A percentile compares a stretch with the other conserved stretches of the same genome.
phyloP scores from a whole-genome alignment of 2,797 vertebrate genomes.

The Girardinus metallicus region DNA sequence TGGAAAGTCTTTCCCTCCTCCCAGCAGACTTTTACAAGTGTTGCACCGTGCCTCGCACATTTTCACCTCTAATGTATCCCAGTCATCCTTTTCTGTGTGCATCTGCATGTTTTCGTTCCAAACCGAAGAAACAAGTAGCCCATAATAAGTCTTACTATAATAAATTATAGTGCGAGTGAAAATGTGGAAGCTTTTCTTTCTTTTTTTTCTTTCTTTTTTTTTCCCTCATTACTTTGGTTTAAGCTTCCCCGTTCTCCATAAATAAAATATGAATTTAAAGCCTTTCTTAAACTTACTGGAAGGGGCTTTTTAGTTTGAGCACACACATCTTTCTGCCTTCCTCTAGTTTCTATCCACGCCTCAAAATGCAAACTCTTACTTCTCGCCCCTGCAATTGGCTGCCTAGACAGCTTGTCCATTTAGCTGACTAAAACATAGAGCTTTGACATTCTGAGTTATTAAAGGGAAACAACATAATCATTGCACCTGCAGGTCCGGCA shows the following conservation, averaged over 20 bases:
- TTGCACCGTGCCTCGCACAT: constrained; percentile 29
- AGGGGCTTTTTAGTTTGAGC: neutral
- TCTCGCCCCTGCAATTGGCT: constrained; percentile 42
- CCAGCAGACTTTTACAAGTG: constrained; percentile 10
- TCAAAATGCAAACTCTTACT: constrained; percentile 85
- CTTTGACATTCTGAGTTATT: constrained; percentile 65
- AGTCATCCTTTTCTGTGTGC: constrained; percentile 14
- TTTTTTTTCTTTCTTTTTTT: too few relatives aligned
- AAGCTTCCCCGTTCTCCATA: neutral
- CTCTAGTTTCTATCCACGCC: constrained; percentile 29
- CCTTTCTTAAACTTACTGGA: neutral
- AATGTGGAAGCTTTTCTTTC: neutral
- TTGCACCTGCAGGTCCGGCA: constrained; percentile 34
- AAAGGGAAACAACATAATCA: constrained; percentile 75
- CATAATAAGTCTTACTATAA: neutral
- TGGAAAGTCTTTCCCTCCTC: constrained; percentile 20
- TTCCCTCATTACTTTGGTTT: neutral
- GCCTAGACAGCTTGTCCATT: constrained; percentile 47
- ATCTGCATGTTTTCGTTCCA: neutral
- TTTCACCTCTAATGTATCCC: constrained; percentile 29
- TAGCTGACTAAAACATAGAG: constrained; percentile 56
- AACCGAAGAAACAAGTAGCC: neutral
- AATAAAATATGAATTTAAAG: neutral
- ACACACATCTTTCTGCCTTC: constrained; percentile 8
- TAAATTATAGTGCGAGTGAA: neutral